phyloP scores from a whole-genome alignment of 2,888 invertebrate species.

The Biston betularia region DNA sequence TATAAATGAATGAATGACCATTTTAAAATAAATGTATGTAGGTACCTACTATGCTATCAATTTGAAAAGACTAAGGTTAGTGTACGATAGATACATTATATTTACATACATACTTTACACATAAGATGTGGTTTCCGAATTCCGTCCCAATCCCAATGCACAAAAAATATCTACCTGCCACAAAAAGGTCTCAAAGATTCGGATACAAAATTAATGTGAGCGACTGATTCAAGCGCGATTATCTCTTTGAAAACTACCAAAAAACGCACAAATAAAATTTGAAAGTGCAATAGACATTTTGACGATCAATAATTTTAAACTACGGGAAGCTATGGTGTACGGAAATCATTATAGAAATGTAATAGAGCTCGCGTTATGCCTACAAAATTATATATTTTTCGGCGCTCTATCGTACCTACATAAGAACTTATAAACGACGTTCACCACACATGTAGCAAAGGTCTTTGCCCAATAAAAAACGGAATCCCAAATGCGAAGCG shows the following conservation, averaged over 20 bases:
- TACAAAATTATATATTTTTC: no score
- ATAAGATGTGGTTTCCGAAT: constrained; percentile 49
- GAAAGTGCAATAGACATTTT: constrained; percentile 59
- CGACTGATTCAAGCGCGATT: constrained; percentile 71
- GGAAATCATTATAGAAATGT: constrained; percentile 72
- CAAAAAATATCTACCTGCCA: constrained; percentile 80
- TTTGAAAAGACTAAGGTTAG: no score
- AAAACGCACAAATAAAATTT: constrained; percentile 68
- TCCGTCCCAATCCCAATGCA: constrained; percentile 68
- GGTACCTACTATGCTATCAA: no score
- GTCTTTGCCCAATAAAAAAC: constrained; percentile 60
- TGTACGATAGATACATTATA: not conserved
- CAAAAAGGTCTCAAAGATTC: constrained; percentile 66
- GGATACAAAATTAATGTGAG: constrained; percentile 67
- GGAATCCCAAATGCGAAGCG: constrained; percentile 57
- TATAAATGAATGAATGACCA: no score
- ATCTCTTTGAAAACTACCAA: constrained; percentile 54
- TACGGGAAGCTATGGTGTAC: constrained; percentile 68
- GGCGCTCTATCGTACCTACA: constrained; percentile 26
- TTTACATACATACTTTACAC: not conserved
- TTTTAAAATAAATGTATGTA: no score
- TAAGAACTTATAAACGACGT: constrained; percentile 11
- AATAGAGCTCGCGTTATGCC: constrained; percentile 46
- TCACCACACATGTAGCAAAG: constrained; percentile 47
- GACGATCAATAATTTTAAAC: constrained; percentile 82